Evolutionary conservation across 2,113 vertebrate species (phyloP).

Genomic region (Ictalurus punctatus): DNA sequence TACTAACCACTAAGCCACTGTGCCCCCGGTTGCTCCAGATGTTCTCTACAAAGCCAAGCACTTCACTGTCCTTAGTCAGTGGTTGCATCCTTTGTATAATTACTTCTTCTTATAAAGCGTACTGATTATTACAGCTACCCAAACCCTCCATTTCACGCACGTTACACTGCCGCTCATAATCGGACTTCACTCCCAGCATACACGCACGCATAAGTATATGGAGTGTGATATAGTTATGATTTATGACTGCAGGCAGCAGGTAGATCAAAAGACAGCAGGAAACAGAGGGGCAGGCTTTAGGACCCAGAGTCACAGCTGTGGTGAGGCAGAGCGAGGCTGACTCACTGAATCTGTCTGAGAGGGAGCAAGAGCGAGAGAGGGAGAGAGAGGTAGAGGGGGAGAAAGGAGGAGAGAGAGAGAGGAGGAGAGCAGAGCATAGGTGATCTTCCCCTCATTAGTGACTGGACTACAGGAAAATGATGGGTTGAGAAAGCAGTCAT

Average conservation of each 20-base stretch:
- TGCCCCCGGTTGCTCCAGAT: background rate
- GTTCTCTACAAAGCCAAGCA: background rate
- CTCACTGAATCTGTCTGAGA: constrained; percentile 77
- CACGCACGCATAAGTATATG: background rate
- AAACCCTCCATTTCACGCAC: background rate
- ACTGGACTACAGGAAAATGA: constrained; percentile 76
- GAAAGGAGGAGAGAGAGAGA: constrained; percentile 58
- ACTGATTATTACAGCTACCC: background rate
- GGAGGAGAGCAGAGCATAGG: constrained; percentile 72
- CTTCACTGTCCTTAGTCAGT: background rate
- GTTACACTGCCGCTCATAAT: background rate
- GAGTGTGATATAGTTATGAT: constrained; percentile 20
- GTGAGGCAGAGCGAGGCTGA: constrained; percentile 74
- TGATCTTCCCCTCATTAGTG: constrained; percentile 74
- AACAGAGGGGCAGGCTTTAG: constrained; percentile 63
- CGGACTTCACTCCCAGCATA: background rate
- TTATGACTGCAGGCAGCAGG: constrained; percentile 41
- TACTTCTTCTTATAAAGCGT: background rate
- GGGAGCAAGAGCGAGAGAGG: constrained; percentile 56
- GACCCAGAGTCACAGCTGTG: constrained; percentile 66
- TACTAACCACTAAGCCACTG: too few species aligned
- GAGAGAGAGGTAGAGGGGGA: constrained; percentile 64
- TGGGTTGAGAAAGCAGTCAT: constrained; percentile 78
- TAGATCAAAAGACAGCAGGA: constrained; percentile 17
- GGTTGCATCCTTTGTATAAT: background rate